Base-by-base conservation (phyloP, 2,888 invertebrate species). In the Chydorus sphaericus region DNA sequence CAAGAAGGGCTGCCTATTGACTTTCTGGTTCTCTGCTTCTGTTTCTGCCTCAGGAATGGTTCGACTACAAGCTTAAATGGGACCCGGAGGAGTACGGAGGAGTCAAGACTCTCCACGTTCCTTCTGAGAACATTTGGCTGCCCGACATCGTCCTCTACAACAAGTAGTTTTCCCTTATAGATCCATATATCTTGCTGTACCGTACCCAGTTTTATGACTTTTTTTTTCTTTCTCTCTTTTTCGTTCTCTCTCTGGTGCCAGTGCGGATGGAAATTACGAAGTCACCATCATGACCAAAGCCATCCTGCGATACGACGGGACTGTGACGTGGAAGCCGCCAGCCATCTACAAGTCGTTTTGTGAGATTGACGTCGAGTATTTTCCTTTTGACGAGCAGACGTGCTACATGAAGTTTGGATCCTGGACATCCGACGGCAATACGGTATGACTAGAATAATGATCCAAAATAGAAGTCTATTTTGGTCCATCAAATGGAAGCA, bases 201-300 rank as follows among this genome's bases (percentile, higher is more conserved):
- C n/a, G n/a, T n/a, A n/a, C n/a, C n/a, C n/a, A n/a, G n/a, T n/a
- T n/a, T n/a, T n/a, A n/a, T n/a, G n/a, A n/a, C n/a, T n/a, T n/a
- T n/a, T n/a, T n/a, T n/a, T n/a, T n/a, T n/a, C n/a, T n/a, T n/a
- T n/a, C n/a, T n/a, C n/a, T n/a, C n/a, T n/a, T n/a, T n/a, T n/a
- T n/a, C n/a, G 59, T 67, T 66, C 58, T 68, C 66, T 67, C 57
- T 33, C 33, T 14, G 14, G 33, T 10, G 33, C 33, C 33, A 94
- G 94, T 72, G 94, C 94, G 63, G 94, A 96, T 70, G 94, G 94
- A 61, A 93, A 93, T 76, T 96, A 94, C 75, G 92, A 92, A 74
- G 91, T 94, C 69, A 94, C 93, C 65, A 88, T 94, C 71, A 90
- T 93, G 89, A 96, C 94, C 63, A 96, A 94, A 75, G 94, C 93